A percentile compares a stretch with the other conserved stretches of the same genome.
Evolutionary conservation across 23 tunicate genomes (phyloP).

Genomic region (Styela plicata): DNA sequence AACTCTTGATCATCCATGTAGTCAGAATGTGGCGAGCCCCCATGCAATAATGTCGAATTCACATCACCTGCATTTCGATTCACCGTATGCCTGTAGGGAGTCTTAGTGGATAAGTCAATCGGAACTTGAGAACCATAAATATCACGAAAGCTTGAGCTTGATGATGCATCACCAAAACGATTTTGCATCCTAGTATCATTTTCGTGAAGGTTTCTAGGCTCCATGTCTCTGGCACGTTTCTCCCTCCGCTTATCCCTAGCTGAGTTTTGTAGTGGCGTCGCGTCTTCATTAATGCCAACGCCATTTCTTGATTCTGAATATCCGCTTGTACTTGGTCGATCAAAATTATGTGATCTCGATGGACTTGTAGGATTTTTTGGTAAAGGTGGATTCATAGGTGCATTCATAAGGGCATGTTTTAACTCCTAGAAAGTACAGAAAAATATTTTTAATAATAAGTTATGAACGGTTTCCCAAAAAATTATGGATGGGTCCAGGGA

Average conservation of each 20-base stretch:
- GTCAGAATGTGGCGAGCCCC: not conserved
- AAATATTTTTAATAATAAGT: too few species aligned
- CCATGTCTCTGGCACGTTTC: not conserved
- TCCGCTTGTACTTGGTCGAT: not conserved
- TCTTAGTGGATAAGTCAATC: not conserved
- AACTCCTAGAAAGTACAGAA: too few species aligned
- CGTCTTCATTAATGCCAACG: too few species aligned
- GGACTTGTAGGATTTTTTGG: too few species aligned
- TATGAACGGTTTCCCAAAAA: too few species aligned
- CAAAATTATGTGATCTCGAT: not conserved
- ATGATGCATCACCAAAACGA: not conserved
- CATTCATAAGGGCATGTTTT: too few species aligned
- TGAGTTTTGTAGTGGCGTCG: too few species aligned
- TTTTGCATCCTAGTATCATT: not conserved
- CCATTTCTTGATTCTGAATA: too few species aligned
- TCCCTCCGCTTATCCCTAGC: not conserved
- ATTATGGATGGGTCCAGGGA: too few species aligned
- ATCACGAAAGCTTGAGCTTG: not conserved
- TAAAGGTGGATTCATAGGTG: too few species aligned
- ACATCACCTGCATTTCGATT: not conserved
- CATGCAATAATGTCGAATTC: not conserved
- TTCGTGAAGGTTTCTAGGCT: not conserved
- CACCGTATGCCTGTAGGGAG: too few species aligned
- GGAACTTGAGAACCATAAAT: not conserved
- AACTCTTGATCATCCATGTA: not conserved